phyloP scores from a whole-genome alignment of 1,140 invertebrate species.

The Macrostomum lignano region DNA sequence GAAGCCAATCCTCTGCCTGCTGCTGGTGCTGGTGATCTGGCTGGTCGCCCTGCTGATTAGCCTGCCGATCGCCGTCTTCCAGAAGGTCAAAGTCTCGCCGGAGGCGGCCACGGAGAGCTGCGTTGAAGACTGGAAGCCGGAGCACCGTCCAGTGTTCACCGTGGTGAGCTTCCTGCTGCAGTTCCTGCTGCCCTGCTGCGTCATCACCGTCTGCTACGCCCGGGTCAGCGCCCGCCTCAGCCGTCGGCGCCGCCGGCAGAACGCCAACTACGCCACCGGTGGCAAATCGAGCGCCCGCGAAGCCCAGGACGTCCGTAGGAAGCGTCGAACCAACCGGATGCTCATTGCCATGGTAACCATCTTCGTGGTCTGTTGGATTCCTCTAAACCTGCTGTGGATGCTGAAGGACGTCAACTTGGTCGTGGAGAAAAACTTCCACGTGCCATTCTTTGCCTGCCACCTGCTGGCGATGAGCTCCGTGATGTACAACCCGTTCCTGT shows the following conservation, averaged over 20 bases:
- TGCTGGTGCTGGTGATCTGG: slow-evolving; percentile 29
- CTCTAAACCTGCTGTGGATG: slow-evolving; percentile 21
- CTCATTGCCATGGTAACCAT: slow-evolving; percentile 28
- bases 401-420: no score
- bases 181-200: slow-evolving; percentile 30
- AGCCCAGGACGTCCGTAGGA: slow-evolving; percentile 14
- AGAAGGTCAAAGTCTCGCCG: slow-evolving; percentile 1
- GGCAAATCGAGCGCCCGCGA: slow-evolving; percentile 13
- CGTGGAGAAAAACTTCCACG: no score
- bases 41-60: slow-evolving; percentile 24
- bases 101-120: slow-evolving; percentile 19
- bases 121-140: slow-evolving; percentile 17
- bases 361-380: slow-evolving; percentile 31
- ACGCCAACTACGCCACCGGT: slow-evolving; percentile 12
- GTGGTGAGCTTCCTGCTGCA: slow-evolving; percentile 29
- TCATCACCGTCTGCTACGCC: slow-evolving; percentile 26
- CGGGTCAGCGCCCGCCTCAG: slow-evolving; percentile 16
- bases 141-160: slow-evolving; percentile 18
- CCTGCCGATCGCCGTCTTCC: slow-evolving; percentile 30
- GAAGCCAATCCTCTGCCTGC: slow-evolving; percentile 15
- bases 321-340: slow-evolving; percentile 25
- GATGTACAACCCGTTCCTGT: no score
- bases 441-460: no score
- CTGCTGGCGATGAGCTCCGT: no score
- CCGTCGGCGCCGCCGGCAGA: slow-evolving; percentile 12